A percentile compares a stretch with the other conserved stretches of the same genome.
phyloP scores from a whole-genome alignment of 2,113 vertebrate genomes.

The Thryonomys swinderianus region DNA sequence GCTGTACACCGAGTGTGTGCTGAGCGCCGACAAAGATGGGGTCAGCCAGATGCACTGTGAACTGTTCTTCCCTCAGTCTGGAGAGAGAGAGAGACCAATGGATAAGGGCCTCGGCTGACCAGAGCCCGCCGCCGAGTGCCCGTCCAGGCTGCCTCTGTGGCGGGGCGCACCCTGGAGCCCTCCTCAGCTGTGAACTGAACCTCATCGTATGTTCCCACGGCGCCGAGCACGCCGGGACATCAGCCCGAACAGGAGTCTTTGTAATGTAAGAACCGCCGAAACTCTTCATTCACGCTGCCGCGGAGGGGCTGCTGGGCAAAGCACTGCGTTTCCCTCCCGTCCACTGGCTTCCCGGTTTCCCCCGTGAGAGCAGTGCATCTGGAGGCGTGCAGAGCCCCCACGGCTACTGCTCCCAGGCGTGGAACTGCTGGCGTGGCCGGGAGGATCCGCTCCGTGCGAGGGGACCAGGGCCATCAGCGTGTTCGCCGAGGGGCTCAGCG shows the following conservation, averaged over 20 bases:
- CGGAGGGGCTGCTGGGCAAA: neutral
- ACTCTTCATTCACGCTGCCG: neutral
- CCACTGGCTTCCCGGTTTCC: neutral
- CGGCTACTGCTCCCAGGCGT: too few relatives aligned
- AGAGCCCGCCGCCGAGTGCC: too few relatives aligned
- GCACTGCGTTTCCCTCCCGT: neutral
- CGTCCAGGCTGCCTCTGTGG: rapidly evolving
- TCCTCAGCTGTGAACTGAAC: neutral
- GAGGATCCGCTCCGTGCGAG: neutral
- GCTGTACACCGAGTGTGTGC: neutral
- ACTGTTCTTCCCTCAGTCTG: neutral
- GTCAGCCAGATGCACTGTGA: neutral
- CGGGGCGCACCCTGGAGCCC: neutral
- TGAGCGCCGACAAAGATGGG: neutral
- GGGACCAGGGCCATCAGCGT: neutral
- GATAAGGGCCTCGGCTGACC: neutral
- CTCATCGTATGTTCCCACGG: neutral
- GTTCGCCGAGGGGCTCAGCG: neutral
- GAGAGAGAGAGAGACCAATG: too few relatives aligned
- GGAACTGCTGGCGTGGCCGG: neutral
- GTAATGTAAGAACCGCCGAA: too few relatives aligned
- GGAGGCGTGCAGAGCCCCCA: neutral
- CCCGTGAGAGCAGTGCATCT: too few relatives aligned
- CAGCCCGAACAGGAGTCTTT: rapidly evolving
- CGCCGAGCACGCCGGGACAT: rapidly evolving